Evolutionary conservation across 2,888 invertebrate species (phyloP), one percentile per base, ranked within the genome.

Genomic region (Nineta flava): DNA sequence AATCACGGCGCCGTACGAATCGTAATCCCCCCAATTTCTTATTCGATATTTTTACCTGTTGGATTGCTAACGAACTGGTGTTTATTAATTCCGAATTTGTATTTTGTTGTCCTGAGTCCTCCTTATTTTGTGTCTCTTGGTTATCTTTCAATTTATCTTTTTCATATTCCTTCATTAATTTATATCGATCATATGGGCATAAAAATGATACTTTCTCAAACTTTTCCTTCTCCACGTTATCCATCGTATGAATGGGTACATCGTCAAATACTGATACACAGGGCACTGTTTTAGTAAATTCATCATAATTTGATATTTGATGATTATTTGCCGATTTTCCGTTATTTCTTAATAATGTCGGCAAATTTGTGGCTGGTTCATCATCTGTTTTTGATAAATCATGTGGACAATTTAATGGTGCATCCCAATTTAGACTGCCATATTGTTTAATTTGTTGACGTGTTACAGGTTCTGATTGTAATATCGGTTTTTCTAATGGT

Each of bases 141-240:
- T 38, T 7, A 6, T 3, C 7, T 2, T 38, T 38, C 1, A 15
- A 13, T 38, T 38, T 38, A 38, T 38, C 38, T 38, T 38, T n/a
- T 15, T 7, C 38, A 15, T 9, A 38, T 15, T 38, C 38, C 56
- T 76, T 69, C 1, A 78, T 73, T 41, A 75, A 66, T 57, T 75
- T 67, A 56, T 81, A 82, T 13, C 81, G 70, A 57, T 78, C 73
- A 59, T 75, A 81, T 0, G 82, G 81, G 53, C 74, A 73, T 48
- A 76, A 61, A 58, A 75, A 76, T 40, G 66, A 63, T 7, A 70
- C 60, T 55, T 66, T 67, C 38, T 62, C 62, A 19, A 62, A 56
- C 48, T 57, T 61, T 46, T 47, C 31, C 42, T 46, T 34, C 15
- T 49, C 40, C 2, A 15, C 15, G n/a, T 31, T 34, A 35, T 35